Evolutionary conservation across 2,113 vertebrate genomes (phyloP).

Genomic region (Pheucticus melanocephalus): DNA sequence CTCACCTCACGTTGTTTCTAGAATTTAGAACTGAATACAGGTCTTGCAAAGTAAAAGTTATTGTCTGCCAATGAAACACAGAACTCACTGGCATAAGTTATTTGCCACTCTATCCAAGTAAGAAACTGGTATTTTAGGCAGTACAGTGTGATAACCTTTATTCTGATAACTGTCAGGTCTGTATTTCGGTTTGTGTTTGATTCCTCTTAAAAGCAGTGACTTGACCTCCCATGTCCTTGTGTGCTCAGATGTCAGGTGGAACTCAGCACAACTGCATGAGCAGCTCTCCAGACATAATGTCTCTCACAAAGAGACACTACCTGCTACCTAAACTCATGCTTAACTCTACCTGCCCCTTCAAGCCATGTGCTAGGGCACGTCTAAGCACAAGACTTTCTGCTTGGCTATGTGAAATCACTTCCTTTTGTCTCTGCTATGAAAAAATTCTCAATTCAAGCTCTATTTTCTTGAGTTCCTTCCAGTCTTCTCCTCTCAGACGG

Average conservation of each 20-base stretch:
- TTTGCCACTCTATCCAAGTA: neutral
- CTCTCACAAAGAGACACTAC: neutral
- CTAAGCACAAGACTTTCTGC: neutral
- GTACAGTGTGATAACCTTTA: neutral
- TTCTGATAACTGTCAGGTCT: neutral
- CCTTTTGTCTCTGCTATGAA: neutral
- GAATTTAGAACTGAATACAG: neutral
- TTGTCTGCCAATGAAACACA: neutral
- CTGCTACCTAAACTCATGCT: rapidly evolving
- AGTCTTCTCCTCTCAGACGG: neutral
- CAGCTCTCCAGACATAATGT: neutral
- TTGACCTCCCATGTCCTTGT: neutral
- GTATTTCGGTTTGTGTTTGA: neutral
- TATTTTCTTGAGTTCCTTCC: neutral
- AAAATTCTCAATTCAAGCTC: neutral
- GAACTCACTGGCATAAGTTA: neutral
- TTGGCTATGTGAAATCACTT: neutral
- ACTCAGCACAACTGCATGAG: rapidly evolving
- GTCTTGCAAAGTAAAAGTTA: neutral
- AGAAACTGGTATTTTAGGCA: neutral
- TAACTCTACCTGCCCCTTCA: neutral
- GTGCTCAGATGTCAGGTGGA: neutral
- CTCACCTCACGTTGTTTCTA: neutral
- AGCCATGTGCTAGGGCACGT: neutral
- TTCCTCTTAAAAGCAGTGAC: neutral